phyloP scores from a whole-genome alignment of 1,140 invertebrate species.

The Spodoptera litura region DNA sequence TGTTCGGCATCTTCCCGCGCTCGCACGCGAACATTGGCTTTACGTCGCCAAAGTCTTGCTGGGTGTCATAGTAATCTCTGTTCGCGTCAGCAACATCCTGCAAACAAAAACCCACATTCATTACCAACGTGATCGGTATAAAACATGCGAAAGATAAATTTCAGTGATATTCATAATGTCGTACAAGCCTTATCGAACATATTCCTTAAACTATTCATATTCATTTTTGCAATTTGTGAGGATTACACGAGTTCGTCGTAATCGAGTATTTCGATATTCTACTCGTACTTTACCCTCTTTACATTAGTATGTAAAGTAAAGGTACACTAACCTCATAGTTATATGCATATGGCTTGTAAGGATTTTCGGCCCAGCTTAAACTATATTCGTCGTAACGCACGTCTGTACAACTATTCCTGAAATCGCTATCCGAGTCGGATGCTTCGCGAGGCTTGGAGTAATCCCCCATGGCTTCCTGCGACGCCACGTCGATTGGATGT shows the following conservation, averaged over 20 bases:
- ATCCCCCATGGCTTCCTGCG: slow-evolving; percentile 76
- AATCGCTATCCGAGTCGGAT: slow-evolving; percentile 71
- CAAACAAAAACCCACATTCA: background rate
- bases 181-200: background rate
- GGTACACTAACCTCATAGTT: slow-evolving; percentile 44
- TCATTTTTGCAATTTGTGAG: background rate
- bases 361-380: slow-evolving; percentile 63
- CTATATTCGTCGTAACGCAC: slow-evolving; percentile 64
- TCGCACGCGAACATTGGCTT: slow-evolving; percentile 23
- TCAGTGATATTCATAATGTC: background rate
- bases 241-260: background rate
- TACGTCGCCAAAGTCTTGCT: slow-evolving; percentile 48
- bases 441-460: slow-evolving; percentile 64
- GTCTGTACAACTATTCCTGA: slow-evolving; percentile 59
- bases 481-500: slow-evolving; percentile 62
- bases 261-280: background rate
- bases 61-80: slow-evolving; percentile 54
- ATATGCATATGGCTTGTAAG: slow-evolving; percentile 50
- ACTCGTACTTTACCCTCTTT: background rate
- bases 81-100: slow-evolving; percentile 57
- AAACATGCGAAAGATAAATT: background rate
- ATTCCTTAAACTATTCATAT: background rate
- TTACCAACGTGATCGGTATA: background rate
- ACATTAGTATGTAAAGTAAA: background rate
- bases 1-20: slow-evolving; percentile 14